phyloP scores from a whole-genome alignment of 2,113 vertebrate species.

The Labeo catla region DNA sequence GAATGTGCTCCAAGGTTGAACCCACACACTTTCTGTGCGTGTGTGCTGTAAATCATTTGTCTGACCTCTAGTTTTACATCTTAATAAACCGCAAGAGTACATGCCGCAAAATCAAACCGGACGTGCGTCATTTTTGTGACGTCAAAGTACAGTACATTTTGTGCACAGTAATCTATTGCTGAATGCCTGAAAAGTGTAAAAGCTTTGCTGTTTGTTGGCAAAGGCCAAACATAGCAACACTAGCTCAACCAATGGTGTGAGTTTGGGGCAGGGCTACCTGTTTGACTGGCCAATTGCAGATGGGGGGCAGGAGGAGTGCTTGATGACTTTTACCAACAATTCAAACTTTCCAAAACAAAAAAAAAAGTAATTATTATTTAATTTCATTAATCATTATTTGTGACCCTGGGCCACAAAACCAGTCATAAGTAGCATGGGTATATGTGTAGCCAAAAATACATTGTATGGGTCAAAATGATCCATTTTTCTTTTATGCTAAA shows the following conservation, averaged over 20 bases:
- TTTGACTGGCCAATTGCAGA: neutral
- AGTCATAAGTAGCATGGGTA: too few relatives aligned
- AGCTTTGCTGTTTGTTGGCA: slow-evolving; percentile 1
- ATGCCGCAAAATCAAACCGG: neutral
- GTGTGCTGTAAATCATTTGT: neutral
- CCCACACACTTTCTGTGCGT: neutral
- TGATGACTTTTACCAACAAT: neutral
- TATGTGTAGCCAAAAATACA: too few relatives aligned
- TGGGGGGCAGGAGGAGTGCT: neutral
- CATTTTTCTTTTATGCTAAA: too few relatives aligned
- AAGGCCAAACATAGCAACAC: neutral
- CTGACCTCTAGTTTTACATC: slow-evolving; percentile 1
- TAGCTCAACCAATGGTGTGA: slow-evolving; percentile 16
- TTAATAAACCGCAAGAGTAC: neutral
- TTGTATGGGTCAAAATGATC: too few relatives aligned
- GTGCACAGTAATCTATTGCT: neutral
- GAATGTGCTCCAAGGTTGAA: slow-evolving; percentile 24
- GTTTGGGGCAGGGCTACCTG: neutral
- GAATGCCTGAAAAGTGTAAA: neutral
- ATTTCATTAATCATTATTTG: neutral
- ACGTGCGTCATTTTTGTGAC: neutral
- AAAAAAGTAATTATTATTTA: neutral
- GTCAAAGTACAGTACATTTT: neutral
- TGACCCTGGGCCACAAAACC: too few relatives aligned
- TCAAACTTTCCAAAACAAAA: neutral